Percentiles rank a stretch among this genome's conserved stretches.
These are phyloP conservation scores for Oscarella lobularis DNA, from an alignment of 37 sponge, comb jelly and placozoan species.

Conservation along the genomic window DNA sequence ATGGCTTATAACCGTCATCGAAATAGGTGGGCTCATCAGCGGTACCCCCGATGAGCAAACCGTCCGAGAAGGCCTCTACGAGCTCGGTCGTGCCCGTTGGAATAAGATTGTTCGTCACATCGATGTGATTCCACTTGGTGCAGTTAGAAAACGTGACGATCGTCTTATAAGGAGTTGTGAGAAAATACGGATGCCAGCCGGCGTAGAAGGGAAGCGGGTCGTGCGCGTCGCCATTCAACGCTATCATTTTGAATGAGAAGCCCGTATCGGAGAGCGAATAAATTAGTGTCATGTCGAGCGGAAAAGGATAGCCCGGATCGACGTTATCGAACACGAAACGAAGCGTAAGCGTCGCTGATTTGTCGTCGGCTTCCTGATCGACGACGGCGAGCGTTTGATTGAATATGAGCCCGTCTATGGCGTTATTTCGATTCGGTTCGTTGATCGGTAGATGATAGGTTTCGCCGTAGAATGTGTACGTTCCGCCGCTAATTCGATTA, in stretches of 20 bases:
- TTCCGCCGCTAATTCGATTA: conserved; percentile 60
- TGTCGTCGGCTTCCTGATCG: neutral
- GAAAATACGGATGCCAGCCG: conserved; percentile 74
- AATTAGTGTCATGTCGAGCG: conserved; percentile 9
- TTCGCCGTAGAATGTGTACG: conserved; percentile 40
- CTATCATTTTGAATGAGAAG: conserved; percentile 10
- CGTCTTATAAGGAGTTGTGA: conserved; percentile 16
- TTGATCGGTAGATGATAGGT: conserved; percentile 34
- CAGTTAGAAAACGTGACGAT: conserved; percentile 29
- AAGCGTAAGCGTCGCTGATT: conserved; percentile 9
- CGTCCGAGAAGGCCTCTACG: conserved; percentile 20
- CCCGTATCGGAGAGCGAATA: conserved; percentile 30
- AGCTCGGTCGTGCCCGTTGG: conserved; percentile 50
- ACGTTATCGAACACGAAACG: conserved; percentile 6
- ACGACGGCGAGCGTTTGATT: conserved; percentile 14
- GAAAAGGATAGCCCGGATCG: conserved; percentile 50
- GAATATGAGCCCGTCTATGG: conserved; percentile 43
- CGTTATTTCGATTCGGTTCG: conserved; percentile 30
- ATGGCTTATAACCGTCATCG: conserved; percentile 50
- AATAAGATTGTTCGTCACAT: conserved; percentile 21
- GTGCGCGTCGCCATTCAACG: conserved; percentile 20
- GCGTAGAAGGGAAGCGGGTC: conserved; percentile 44
- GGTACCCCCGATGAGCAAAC: conserved; percentile 39
- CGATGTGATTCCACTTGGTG: conserved; percentile 37
- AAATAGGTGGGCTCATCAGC: conserved; percentile 27